Conservation (phyloP, 1,140 invertebrate genomes). For the Rhagoletis zephyria region DNA sequence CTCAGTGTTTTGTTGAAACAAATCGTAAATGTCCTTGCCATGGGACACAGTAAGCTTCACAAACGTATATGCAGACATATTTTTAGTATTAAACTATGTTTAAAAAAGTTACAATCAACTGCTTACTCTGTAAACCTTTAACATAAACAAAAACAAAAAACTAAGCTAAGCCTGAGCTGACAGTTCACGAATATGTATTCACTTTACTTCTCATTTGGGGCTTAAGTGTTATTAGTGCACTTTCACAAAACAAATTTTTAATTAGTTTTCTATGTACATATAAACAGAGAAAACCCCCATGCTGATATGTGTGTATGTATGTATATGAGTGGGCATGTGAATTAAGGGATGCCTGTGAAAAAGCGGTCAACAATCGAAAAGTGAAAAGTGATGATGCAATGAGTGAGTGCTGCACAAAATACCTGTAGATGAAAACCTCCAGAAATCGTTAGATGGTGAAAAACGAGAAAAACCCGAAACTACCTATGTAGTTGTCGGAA, state of each 20-base stretch:
- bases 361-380: constrained; percentile 19
- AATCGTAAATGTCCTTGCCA: no score
- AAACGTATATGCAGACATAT: no score
- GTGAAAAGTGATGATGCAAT: constrained; percentile 32
- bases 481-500: neutral
- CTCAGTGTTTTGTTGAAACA: no score
- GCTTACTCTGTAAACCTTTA: no score
- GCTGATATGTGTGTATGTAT: neutral
- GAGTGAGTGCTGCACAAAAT: constrained; percentile 14
- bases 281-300: neutral
- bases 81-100: no score
- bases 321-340: neutral
- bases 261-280: neutral
- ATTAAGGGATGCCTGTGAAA: neutral
- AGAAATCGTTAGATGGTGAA: neutral
- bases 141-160: neutral
- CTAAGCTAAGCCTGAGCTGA: neutral
- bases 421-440: neutral
- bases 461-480: neutral
- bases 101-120: no score
- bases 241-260: neutral
- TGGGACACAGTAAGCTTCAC: no score
- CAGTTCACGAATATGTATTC: neutral
- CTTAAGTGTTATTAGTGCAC: neutral
- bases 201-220: neutral